Evolutionary conservation across 1,140 invertebrate genomes (phyloP), one percentile per base, ranked within the genome.

Genomic region (Stegodyphus dumicola): DNA sequence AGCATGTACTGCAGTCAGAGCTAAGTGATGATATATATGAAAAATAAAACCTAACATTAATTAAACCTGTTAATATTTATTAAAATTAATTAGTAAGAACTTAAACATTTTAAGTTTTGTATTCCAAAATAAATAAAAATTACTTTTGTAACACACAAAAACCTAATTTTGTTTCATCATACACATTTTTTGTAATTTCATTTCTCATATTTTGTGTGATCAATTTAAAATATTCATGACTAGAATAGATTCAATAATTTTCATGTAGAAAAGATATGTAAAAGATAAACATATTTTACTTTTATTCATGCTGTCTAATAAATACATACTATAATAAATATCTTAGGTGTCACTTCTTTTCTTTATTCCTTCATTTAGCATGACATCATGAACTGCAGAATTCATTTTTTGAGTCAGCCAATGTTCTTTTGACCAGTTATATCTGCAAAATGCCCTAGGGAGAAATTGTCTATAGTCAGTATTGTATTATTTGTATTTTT

Each of bases 361-460:
- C 66, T 51, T 66, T 15, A 48, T 11, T n/a, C 18, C 52, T 85
- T 76, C 17, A 48, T 52, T 56, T 7, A 85, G 6, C 73, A 85
- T 85, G n/a, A 85, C 74, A 69, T 33, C 64, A 69, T 77, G 81
- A 7, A 69, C 7, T 49, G 15, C 13, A 17, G 7, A 53, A 15
- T 64, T 67, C 64, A 85, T 69, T 70, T 60, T 76, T 76, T 67
- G 18, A 13, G 33, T 69, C 6, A n/a, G 5, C 13, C 17, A 9
- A 11, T 13, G 48, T 64, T 77, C 18, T 69, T 70, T 85, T 4
- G 65, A 15, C 73, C 81, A 85, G 6, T 85, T 67, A 18, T 85
- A 77, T 49, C 73, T 65, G 7, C 73, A 85, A 48, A 73, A 85
- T 6, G 69, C 17, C 81, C 81, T 75, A 56, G 51, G 69, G 69